Conservation (phyloP, 2,888 invertebrate genomes). For the Clivina fossor region DNA sequence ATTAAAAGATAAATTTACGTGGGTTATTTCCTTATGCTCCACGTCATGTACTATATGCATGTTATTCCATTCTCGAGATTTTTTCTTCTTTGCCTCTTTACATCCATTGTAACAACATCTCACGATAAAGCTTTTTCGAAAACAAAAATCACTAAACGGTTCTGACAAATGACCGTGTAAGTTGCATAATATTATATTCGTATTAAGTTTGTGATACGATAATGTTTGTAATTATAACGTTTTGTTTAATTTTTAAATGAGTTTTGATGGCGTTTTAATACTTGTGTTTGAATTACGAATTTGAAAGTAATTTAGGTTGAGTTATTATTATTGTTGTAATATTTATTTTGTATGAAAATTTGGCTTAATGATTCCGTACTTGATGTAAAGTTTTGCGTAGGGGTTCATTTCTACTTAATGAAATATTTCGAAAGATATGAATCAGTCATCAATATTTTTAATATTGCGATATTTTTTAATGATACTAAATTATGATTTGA, state of each 20-base stretch:
- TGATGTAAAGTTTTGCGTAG: too few species aligned
- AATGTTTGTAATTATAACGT: conserved; percentile 4
- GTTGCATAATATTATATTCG: conserved; percentile 18
- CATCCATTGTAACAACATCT: too few species aligned
- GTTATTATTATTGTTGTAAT: background rate
- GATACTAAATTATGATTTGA: too few species aligned
- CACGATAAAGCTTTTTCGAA: too few species aligned
- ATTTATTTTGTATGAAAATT: too few species aligned
- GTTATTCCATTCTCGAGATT: too few species aligned
- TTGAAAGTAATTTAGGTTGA: background rate
- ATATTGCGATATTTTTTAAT: too few species aligned
- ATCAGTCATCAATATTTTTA: too few species aligned
- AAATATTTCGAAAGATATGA: too few species aligned
- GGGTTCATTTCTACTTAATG: too few species aligned
- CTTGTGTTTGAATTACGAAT: background rate
- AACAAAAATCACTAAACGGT: background rate
- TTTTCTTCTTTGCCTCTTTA: too few species aligned
- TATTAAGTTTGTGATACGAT: conserved; percentile 3
- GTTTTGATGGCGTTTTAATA: background rate
- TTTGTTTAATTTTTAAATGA: background rate
- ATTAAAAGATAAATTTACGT: conserved; percentile 25
- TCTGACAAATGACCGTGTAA: conserved; percentile 12
- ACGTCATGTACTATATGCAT: background rate
- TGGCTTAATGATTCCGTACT: too few species aligned
- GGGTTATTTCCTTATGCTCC: conserved; percentile 4